Evolutionary conservation across 1,140 invertebrate genomes (phyloP).

Genomic region (Samia ricini): DNA sequence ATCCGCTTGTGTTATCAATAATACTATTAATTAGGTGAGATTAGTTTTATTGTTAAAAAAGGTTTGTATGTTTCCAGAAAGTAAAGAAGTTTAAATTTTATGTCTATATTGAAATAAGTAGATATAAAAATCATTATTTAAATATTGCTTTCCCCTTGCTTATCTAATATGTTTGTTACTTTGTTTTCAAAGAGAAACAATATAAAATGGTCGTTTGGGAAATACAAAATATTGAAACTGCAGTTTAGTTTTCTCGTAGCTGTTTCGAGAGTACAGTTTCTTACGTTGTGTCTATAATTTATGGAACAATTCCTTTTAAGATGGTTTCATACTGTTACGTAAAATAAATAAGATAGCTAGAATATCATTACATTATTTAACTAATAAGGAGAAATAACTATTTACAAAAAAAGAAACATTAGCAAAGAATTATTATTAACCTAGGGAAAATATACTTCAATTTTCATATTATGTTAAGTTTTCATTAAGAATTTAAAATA

Average conservation of each 20-base stretch:
- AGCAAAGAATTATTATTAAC: no score
- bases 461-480: no score
- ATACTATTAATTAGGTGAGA: no score
- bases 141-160: not conserved
- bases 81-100: no score
- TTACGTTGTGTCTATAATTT: conserved; percentile 13
- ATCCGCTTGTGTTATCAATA: no score
- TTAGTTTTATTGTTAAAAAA: no score
- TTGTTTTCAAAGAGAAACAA: not conserved
- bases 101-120: no score
- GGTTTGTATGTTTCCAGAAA: no score
- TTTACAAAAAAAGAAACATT: no score
- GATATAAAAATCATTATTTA: not conserved
- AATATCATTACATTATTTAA: not conserved
- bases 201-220: conserved; percentile 2
- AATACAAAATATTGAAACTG: conserved; percentile 18
- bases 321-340: not conserved
- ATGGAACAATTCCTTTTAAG: conserved; percentile 17
- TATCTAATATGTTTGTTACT: not conserved
- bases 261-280: conserved; percentile 15
- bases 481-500: no score
- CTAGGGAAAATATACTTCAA: no score
- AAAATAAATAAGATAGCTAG: not conserved
- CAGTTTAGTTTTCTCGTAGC: conserved; percentile 18
- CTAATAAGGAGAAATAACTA: no score